Evolutionary conservation across 2,888 invertebrate genomes (phyloP).

Genomic region (Halictus ligatus): DNA sequence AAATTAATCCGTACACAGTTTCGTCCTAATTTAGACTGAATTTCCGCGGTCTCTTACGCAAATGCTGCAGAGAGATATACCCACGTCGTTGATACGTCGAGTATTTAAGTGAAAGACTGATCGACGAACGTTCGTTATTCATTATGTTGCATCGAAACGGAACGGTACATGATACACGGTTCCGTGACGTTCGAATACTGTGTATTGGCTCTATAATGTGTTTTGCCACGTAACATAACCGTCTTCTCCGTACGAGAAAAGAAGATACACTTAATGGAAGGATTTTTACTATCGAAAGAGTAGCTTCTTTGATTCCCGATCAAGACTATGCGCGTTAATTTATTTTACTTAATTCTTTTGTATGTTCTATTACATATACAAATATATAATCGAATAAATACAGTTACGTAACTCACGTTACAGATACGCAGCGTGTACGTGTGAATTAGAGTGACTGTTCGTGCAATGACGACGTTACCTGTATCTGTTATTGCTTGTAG

Average conservation of each 20-base stretch:
- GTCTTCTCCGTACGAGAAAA: conserved; percentile 31
- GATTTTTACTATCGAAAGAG: conserved; percentile 55
- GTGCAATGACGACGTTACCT: conserved; percentile 50
- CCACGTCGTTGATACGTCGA: conserved; percentile 58
- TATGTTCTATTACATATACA: conserved; percentile 78
- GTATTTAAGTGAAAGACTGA: conserved; percentile 54
- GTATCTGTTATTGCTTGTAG: conserved; percentile 60
- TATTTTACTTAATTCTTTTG: conserved; percentile 81
- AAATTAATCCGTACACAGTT: conserved; percentile 46
- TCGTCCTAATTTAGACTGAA: conserved; percentile 79
- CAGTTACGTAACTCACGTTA: conserved; percentile 64
- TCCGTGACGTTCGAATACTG: conserved; percentile 53
- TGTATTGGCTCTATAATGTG: conserved; percentile 68
- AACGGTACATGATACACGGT: conserved; percentile 58
- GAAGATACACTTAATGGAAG: conserved; percentile 23
- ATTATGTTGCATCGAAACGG: conserved; percentile 50
- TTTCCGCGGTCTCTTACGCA: conserved; percentile 71
- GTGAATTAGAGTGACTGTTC: conserved; percentile 59
- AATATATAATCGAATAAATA: conserved; percentile 74
- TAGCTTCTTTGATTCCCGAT: conserved; percentile 60
- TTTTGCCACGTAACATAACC: conserved; percentile 63
- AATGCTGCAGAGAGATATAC: conserved; percentile 73
- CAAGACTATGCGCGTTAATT: conserved; percentile 77
- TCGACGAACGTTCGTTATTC: conserved; percentile 56
- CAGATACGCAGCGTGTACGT: conserved; percentile 60